These are phyloP conservation scores for Anabas testudineus DNA, from an alignment of 2,797 vertebrate species.

Conservation along the genomic window DNA sequence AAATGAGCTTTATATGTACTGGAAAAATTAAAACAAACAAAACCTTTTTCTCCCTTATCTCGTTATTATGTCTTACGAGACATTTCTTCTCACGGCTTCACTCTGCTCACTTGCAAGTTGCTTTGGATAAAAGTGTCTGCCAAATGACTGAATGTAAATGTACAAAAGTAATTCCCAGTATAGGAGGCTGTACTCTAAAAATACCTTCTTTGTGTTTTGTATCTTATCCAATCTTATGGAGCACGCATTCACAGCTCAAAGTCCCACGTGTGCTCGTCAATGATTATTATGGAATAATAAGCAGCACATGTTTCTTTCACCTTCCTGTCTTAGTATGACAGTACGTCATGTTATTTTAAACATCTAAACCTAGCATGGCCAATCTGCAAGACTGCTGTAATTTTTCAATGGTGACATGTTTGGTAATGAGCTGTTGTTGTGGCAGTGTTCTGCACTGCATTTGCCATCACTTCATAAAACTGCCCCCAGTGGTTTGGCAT, in stretches of 20 bases:
- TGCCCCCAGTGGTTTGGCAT: constrained; percentile 56
- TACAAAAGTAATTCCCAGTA: neutral
- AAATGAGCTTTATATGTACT: no score
- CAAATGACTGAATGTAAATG: no score
- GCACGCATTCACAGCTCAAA: constrained; percentile 1
- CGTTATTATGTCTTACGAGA: no score
- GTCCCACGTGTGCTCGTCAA: constrained; percentile 12
- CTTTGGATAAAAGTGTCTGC: no score
- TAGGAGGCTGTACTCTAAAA: neutral
- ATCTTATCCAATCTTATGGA: neutral
- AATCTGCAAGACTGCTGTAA: constrained; percentile 9
- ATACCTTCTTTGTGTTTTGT: neutral
- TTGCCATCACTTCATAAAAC: constrained; percentile 62
- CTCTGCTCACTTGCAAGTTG: no score
- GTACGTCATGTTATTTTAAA: constrained; percentile 28
- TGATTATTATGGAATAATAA: constrained; percentile 1
- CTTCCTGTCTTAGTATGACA: constrained; percentile 8
- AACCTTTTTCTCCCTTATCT: no score
- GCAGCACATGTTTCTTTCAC: constrained; percentile 1
- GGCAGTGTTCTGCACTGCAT: constrained; percentile 26
- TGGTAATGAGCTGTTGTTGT: constrained; percentile 48
- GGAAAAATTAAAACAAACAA: no score
- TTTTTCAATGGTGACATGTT: constrained; percentile 19
- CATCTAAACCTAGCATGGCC: constrained; percentile 28
- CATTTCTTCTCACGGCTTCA: no score